Conservation (phyloP, 2,888 invertebrate genomes). For the Cantharis rustica region DNA sequence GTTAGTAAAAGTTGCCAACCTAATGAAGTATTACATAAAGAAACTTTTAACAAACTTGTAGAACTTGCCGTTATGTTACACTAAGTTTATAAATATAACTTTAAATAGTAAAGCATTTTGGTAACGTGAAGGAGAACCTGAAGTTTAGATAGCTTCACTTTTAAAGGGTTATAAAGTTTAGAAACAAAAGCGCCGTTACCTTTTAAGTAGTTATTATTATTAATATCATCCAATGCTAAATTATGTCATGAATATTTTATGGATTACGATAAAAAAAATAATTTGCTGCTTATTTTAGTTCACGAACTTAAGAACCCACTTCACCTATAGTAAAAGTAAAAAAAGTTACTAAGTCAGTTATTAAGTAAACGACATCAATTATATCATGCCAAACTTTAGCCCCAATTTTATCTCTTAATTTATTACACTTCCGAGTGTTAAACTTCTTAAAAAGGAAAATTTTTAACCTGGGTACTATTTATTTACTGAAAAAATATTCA, state of each 20-base stretch:
- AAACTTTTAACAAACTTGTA: neutral
- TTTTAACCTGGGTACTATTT: too few relatives aligned
- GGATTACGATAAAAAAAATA: slow-evolving; percentile 4
- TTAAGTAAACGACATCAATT: neutral
- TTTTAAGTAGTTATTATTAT: slow-evolving; percentile 21
- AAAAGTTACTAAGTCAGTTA: neutral
- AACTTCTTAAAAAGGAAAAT: too few relatives aligned
- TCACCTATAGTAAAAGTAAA: neutral
- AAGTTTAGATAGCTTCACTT: neutral
- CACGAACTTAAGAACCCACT: neutral
- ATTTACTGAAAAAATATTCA: neutral
- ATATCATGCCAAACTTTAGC: neutral
- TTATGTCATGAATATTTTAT: neutral
- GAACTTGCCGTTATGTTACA: neutral
- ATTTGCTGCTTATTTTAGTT: neutral
- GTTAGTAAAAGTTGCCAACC: neutral
- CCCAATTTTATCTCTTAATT: neutral
- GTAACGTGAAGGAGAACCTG: slow-evolving; percentile 2
- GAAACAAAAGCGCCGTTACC: slow-evolving; percentile 9
- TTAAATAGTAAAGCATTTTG: slow-evolving; percentile 11
- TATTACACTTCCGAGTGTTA: too few relatives aligned
- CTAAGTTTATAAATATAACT: slow-evolving; percentile 13
- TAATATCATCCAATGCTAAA: slow-evolving; percentile 1
- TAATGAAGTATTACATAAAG: slow-evolving; percentile 2
- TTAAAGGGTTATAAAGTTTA: slow-evolving; percentile 16